Base-by-base conservation (phyloP, 2,888 invertebrate species). In the Papilio demoleus region DNA sequence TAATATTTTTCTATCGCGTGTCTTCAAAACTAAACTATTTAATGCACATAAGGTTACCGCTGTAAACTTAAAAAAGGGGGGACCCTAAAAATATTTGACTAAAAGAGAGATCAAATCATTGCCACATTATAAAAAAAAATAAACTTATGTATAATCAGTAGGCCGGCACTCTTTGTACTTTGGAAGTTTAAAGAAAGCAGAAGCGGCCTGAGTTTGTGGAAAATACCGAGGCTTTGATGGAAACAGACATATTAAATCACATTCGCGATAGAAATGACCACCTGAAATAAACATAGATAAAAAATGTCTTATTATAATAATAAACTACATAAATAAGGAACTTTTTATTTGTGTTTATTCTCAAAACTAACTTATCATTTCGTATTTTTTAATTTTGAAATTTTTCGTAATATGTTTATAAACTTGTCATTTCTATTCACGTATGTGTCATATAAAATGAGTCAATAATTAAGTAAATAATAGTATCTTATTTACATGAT, bases 81-180 rank as follows among this genome's bases (percentile, higher is more conserved):
- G 84, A 81, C 87, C 89, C 90, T 91, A 86, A 93, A 93, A 90
- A 94, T 94, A 94, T 94, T 94, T 94, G 94, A 94, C 94, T 94
- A 94, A 94, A 94, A 94, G 93, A 94, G 94, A 94, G 94, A 94
- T 94, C 94, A 94, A 94, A 94, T 94, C 94, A 94, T 94, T 94
- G 94, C 94, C 94, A 94, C 94, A 90, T 93, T 53, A 53, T 53
- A 68, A 88, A 84, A 84, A 82, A 85, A 83, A 85, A 87, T 84
- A 82, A 83, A 72, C 72, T 71, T 71, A 82, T 84, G 81, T 80
- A 81, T 81, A 81, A 81, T 77, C 81, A 82, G 82, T 81, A 82
- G 83, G 82, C 81, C 81, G 77, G 78, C 73, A 80, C 76, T 82
- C 84, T 81, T 90, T 90, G 90, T 90, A 90, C 90, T 89, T 89